Percentiles rank a stretch among this genome's conserved stretches.
Conservation (phyloP, 2,113 vertebrate species). For the Hyaena hyaena region DNA sequence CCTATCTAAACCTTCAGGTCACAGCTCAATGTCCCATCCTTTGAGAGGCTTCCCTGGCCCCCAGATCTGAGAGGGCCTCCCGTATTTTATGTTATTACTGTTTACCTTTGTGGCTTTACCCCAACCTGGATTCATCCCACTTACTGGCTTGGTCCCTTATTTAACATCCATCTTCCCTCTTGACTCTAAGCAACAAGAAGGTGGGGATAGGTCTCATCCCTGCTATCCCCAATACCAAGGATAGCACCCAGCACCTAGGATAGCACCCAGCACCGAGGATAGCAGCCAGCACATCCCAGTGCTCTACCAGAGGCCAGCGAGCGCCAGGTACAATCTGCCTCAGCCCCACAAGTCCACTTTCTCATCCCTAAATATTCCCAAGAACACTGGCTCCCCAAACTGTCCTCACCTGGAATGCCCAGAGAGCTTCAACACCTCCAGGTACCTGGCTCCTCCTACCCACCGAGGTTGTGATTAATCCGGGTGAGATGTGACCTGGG, state of each 20-base stretch:
- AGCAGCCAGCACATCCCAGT: accelerated
- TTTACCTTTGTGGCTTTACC: not conserved
- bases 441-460: too few species aligned
- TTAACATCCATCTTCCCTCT: not conserved
- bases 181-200: not conserved
- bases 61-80: not conserved
- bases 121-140: not conserved
- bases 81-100: not conserved
- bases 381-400: not conserved
- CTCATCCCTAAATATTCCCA: not conserved
- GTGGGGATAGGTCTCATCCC: not conserved
- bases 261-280: not conserved
- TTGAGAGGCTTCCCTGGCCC: not conserved
- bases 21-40: not conserved
- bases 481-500: not conserved
- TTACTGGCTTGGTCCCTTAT: not conserved
- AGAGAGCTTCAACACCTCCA: not conserved
- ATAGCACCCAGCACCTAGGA: slow-evolving; percentile 17
- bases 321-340: too few species aligned
- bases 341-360: accelerated
- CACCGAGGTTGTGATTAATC: not conserved
- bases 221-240: not conserved
- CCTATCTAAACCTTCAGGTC: not conserved
- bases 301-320: accelerated
- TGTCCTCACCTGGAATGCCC: not conserved